Evolutionary conservation across 2,113 vertebrate genomes (phyloP).

Genomic region (Gallinago media): DNA sequence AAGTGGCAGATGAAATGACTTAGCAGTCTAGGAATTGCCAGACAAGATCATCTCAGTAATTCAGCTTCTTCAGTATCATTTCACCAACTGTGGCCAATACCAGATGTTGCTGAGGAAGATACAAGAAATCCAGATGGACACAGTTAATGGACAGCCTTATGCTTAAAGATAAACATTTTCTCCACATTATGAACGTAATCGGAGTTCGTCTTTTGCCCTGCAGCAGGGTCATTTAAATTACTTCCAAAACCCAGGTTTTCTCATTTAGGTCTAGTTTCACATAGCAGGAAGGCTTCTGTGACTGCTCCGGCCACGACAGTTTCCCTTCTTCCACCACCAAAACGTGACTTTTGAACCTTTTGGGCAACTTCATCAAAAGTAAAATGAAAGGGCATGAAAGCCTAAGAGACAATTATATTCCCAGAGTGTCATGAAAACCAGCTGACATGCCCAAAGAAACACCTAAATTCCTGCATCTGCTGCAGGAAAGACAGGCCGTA

Average conservation of each 20-base stretch:
- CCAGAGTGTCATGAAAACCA: neutral
- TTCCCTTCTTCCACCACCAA: neutral
- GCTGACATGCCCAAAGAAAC: neutral
- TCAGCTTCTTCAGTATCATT: neutral
- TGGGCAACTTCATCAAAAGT: neutral
- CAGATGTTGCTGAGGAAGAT: neutral
- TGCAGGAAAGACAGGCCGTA: neutral
- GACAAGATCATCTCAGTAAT: neutral
- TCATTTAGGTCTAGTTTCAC: conserved; percentile 1
- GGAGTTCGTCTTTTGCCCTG: neutral
- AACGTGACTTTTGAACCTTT: neutral
- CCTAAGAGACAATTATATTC: neutral
- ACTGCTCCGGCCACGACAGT: neutral
- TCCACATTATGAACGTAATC: neutral
- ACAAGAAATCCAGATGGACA: conserved; percentile 31
- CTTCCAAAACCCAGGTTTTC: conserved; percentile 29
- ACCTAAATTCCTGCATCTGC: neutral
- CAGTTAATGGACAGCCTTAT: neutral
- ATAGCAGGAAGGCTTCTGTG: neutral
- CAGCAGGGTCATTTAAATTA: neutral
- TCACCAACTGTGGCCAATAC: neutral
- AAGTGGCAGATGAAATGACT: neutral
- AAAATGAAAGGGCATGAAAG: neutral
- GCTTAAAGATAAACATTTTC: neutral
- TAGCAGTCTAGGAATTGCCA: neutral